phyloP scores from a whole-genome alignment of 2,888 invertebrate species.

The Drosophila mimetica region DNA sequence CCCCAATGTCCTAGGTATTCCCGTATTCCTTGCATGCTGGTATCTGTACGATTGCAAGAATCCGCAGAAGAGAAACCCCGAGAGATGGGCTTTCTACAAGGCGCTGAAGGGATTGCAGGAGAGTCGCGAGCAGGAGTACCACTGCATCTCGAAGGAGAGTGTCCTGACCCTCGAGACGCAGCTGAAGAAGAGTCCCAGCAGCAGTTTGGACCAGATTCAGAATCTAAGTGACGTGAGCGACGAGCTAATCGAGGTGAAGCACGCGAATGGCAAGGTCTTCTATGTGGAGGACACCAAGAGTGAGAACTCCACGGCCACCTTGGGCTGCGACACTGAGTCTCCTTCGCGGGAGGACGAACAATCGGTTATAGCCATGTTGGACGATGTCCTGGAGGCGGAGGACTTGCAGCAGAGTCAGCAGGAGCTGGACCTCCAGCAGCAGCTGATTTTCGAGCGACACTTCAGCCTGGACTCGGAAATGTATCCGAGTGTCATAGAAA shows the following conservation, averaged over 20 bases:
- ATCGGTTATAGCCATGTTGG: slow-evolving; percentile 81
- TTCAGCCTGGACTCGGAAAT: slow-evolving; percentile 81
- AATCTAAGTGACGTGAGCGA: slow-evolving; percentile 75
- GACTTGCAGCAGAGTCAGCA: slow-evolving; percentile 58
- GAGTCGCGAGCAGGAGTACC: slow-evolving; percentile 6
- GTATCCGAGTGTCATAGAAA: slow-evolving; percentile 79
- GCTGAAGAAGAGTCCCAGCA: slow-evolving; percentile 56
- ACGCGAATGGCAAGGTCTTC: slow-evolving; percentile 80
- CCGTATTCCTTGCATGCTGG: slow-evolving; percentile 81
- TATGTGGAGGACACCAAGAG: slow-evolving; percentile 76
- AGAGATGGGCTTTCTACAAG: slow-evolving; percentile 65
- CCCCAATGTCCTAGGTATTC: slow-evolving; percentile 70
- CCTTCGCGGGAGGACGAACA: slow-evolving; percentile 73
- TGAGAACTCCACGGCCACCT: slow-evolving; percentile 45
- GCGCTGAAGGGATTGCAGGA: slow-evolving; percentile 49
- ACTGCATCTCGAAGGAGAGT: slow-evolving; percentile 52
- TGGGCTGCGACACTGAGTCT: slow-evolving; percentile 24
- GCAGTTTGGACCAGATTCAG: slow-evolving; percentile 80
- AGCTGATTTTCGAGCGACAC: slow-evolving; percentile 55
- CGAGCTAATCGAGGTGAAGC: slow-evolving; percentile 75
- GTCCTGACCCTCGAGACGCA: slow-evolving; percentile 47
- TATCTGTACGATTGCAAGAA: slow-evolving; percentile 77
- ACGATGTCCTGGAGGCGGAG: slow-evolving; percentile 81
- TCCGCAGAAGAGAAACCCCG: slow-evolving; percentile 66
- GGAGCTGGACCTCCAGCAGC: slow-evolving; percentile 37